Evolutionary conservation across 2,888 invertebrate species (phyloP).

Genomic region (Acleris sparsana): DNA sequence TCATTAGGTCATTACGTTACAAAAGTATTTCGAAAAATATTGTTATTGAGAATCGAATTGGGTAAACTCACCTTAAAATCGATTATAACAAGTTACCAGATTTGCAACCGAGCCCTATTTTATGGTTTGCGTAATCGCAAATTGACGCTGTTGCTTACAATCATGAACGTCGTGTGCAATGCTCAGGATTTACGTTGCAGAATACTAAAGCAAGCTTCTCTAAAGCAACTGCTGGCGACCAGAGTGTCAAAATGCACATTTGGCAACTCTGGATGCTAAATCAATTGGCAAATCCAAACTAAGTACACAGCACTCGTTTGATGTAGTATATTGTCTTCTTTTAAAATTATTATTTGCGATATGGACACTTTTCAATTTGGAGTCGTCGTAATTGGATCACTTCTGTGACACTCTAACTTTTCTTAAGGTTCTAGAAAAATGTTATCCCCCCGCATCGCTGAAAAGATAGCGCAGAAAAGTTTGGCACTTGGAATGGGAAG

Average conservation of each 20-base stretch:
- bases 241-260: slow-evolving; percentile 4
- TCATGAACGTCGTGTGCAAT: slow-evolving; percentile 26
- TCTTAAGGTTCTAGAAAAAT: slow-evolving; percentile 39
- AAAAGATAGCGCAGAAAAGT: slow-evolving; percentile 38
- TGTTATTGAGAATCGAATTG: not conserved
- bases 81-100: slow-evolving; percentile 20
- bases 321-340: not conserved
- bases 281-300: not conserved
- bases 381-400: too few relatives aligned
- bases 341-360: too few relatives aligned
- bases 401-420: not conserved
- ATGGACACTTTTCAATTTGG: too few relatives aligned
- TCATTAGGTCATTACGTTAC: too few relatives aligned
- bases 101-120: slow-evolving; percentile 35
- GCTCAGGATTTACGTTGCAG: slow-evolving; percentile 11
- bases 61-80: slow-evolving; percentile 9
- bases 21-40: too few relatives aligned
- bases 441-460: slow-evolving; percentile 35
- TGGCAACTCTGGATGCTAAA: not conserved
- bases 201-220: slow-evolving; percentile 13
- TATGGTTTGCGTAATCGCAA: slow-evolving; percentile 32
- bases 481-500: slow-evolving; percentile 40
- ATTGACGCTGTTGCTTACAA: slow-evolving; percentile 28
- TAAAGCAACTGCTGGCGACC: not conserved
- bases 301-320: not conserved